A percentile compares a stretch with the other conserved stretches of the same genome.
phyloP scores from a whole-genome alignment of 2,113 vertebrate species.

The Spilogale gracilis region DNA sequence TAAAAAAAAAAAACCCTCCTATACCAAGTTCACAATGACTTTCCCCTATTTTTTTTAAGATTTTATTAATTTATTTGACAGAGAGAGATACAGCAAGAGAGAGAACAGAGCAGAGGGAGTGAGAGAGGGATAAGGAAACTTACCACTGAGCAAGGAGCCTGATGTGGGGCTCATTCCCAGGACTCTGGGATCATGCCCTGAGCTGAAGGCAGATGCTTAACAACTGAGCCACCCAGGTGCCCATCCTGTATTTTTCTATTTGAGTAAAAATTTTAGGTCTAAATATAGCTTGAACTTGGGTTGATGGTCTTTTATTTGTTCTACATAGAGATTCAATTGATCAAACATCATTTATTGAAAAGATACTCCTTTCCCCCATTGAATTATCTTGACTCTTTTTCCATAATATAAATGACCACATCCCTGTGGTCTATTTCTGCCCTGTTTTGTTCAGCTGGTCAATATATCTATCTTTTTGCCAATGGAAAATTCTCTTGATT shows the following conservation, averaged over 20 bases:
- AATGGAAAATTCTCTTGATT: neutral
- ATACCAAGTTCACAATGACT: neutral
- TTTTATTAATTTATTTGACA: too few species aligned
- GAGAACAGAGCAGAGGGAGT: too few species aligned
- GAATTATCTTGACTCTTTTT: neutral
- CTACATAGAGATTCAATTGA: neutral
- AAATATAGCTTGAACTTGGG: neutral
- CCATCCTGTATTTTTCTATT: neutral
- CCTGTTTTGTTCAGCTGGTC: neutral
- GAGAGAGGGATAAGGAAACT: too few species aligned
- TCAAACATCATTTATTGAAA: neutral
- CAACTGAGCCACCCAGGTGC: too few species aligned
- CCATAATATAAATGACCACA: neutral
- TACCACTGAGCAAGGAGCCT: too few species aligned
- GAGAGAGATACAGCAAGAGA: too few species aligned
- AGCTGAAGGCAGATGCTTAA: too few species aligned
- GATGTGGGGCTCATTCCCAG: too few species aligned
- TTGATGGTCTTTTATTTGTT: neutral
- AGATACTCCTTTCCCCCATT: neutral
- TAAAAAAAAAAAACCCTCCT: neutral
- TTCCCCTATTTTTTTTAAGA: neutral
- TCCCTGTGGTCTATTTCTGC: neutral
- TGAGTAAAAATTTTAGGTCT: neutral
- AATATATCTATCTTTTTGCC: neutral
- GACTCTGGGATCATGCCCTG: too few species aligned